Evolutionary conservation across 2,888 invertebrate genomes (phyloP).

Genomic region (Orgyia antiqua): DNA sequence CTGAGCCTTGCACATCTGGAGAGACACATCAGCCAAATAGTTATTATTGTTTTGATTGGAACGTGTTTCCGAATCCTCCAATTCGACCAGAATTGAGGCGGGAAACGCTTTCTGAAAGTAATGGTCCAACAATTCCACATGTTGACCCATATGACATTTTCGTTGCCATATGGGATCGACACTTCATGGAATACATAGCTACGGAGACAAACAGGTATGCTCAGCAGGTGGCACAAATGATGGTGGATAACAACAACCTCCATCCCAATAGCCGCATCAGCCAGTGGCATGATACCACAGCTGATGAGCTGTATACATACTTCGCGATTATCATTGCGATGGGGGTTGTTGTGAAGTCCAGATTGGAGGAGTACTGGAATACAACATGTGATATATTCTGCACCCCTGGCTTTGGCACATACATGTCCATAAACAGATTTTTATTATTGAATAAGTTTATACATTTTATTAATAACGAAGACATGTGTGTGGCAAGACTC

Average conservation of each 20-base stretch:
- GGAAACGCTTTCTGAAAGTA: slow-evolving; percentile 12
- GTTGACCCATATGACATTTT: slow-evolving; percentile 6
- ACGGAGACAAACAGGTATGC: neutral
- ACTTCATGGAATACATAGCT: slow-evolving; percentile 1
- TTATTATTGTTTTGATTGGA: slow-evolving; percentile 8
- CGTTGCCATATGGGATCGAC: slow-evolving; percentile 4
- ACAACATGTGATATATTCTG: slow-evolving; percentile 12
- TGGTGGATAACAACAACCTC: slow-evolving; percentile 1
- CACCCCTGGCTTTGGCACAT: slow-evolving; percentile 14
- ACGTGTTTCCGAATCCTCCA: slow-evolving; percentile 9
- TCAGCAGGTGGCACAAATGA: slow-evolving; percentile 2
- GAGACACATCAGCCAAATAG: slow-evolving; percentile 2
- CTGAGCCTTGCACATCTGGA: neutral
- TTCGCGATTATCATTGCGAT: slow-evolving; percentile 8
- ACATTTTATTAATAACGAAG: slow-evolving; percentile 2
- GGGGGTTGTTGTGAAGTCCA: slow-evolving; percentile 20
- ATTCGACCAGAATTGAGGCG: slow-evolving; percentile 12
- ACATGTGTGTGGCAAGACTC: neutral
- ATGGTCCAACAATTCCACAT: slow-evolving; percentile 18
- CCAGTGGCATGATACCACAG: slow-evolving; percentile 7
- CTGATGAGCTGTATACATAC: slow-evolving; percentile 14
- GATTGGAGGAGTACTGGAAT: slow-evolving; percentile 24
- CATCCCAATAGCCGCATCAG: slow-evolving; percentile 14
- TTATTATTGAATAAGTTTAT: neutral
- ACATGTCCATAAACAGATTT: slow-evolving; percentile 9